Base-by-base conservation (phyloP, 2,888 invertebrate species). In the Hemicrepidius hirtus region DNA sequence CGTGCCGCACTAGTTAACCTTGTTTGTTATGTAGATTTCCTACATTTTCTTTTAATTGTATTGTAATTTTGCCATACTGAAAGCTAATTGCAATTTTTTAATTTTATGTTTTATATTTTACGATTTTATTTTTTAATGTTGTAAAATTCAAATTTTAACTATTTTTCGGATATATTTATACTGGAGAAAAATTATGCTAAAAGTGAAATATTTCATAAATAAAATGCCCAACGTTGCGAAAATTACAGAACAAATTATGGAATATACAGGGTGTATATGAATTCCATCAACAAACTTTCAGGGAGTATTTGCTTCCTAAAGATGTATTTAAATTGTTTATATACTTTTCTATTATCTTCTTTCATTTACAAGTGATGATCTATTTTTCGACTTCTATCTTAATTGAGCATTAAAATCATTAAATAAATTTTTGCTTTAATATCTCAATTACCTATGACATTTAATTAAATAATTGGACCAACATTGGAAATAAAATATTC, bases 1-100 rank as follows among this genome's bases (percentile, higher is more conserved):
- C 89, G 82, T 92, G 92, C 85, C 88, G 91, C 75, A 88, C 91
- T 83, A 91, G 91, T 84, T 90, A 88, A 87, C 83, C 59, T 62
- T 69, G 24, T 65, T 55, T 62, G 13, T 50, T 69, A 66, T 24
- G 18, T 65, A 12, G 21, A 68, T 28, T 50, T 32, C 16, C 21
- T 9, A 18, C 20, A 18, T 40, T 59, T 60, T 60, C n/a, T 59
- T 60, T 41, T 21, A 40, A 60, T 41, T 60, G 9, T 24, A 60
- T 13, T 35, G 3, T 35, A 35, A 57, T 57, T 57, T 21, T 49
- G 40, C 40, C 13, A 49, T 21, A 18, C 2, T 49, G 18, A 21
- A 49, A 49, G 49, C 12, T 57, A 35, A 46, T 18, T 46, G 46
- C 46, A 5, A 21, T 49, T 49, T 24, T 49, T 21, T 49, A 49